phyloP scores from a whole-genome alignment of 2,113 vertebrate genomes.

The Megaleporinus macrocephalus region DNA sequence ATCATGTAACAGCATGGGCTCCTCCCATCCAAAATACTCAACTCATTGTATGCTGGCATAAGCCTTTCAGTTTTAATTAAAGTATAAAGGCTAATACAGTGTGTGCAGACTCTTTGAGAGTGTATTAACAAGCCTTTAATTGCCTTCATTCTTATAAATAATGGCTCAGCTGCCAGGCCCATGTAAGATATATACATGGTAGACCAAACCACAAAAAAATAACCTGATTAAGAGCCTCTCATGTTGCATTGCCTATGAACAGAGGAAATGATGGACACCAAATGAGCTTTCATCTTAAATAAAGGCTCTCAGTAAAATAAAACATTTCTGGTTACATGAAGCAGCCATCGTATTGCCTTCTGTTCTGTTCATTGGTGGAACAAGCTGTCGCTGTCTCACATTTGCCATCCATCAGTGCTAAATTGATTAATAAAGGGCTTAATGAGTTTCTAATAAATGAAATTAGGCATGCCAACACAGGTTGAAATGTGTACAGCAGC shows the following conservation, averaged over 20 bases:
- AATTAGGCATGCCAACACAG: neutral
- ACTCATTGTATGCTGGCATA: neutral
- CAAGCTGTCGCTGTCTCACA: neutral
- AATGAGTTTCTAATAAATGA: conserved; percentile 10
- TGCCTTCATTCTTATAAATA: conserved; percentile 65
- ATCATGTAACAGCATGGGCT: conserved; percentile 30
- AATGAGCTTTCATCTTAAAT: neutral
- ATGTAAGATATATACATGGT: conserved; percentile 60
- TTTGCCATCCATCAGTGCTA: neutral
- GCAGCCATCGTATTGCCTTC: neutral
- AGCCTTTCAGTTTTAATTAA: conserved; percentile 66
- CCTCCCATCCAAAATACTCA: neutral
- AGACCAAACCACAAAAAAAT: neutral
- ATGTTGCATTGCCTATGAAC: neutral
- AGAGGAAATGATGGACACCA: neutral
- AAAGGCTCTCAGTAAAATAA: neutral
- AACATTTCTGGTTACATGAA: neutral
- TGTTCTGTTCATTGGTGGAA: neutral
- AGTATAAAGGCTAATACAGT: conserved; percentile 55
- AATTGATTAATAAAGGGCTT: neutral
- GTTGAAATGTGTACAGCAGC: neutral
- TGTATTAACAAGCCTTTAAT: conserved; percentile 59
- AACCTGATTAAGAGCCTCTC: neutral
- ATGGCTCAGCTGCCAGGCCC: conserved; percentile 63
- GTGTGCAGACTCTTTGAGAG: conserved; percentile 45